phyloP scores from a whole-genome alignment of 2,888 invertebrate genomes.

The Tetranychus truncatus region DNA sequence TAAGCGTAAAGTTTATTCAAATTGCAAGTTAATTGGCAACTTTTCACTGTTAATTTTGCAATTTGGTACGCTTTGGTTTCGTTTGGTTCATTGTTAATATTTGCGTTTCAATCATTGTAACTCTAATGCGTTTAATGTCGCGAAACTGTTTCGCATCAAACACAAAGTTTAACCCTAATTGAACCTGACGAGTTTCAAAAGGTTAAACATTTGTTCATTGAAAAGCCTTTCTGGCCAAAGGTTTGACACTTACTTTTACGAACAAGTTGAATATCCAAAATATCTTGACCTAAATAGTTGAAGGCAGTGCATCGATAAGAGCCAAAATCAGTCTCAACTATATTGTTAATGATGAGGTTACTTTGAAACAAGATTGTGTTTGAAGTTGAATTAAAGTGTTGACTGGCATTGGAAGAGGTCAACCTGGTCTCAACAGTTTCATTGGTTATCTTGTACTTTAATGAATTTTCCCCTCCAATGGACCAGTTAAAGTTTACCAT shows the following conservation, averaged over 20 bases:
- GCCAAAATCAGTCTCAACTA: constrained; percentile 18
- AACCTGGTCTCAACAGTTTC: not conserved
- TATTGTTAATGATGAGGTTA: constrained; percentile 17
- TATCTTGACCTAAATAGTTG: constrained; percentile 20
- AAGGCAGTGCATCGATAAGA: constrained; percentile 18
- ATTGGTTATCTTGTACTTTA: not conserved
- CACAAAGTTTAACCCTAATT: too few relatives aligned
- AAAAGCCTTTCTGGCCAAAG: too few relatives aligned
- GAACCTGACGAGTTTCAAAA: too few relatives aligned
- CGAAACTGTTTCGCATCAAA: too few relatives aligned
- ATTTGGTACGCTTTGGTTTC: not conserved
- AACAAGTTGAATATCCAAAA: constrained; percentile 17
- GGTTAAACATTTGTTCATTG: too few relatives aligned
- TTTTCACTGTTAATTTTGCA: too few relatives aligned
- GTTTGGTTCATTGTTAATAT: too few relatives aligned
- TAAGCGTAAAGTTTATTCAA: too few relatives aligned
- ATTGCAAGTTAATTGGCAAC: too few relatives aligned
- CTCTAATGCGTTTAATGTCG: too few relatives aligned
- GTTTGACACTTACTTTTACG: constrained; percentile 18
- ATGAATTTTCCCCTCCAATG: not conserved
- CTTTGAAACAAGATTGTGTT: constrained; percentile 9
- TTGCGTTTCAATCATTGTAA: too few relatives aligned
- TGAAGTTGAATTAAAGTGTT: not conserved
- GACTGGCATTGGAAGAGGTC: not conserved
- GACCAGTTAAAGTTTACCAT: constrained; percentile 19